Evolutionary conservation across 2,113 vertebrate species (phyloP).

Genomic region (Oreotrochilus melanogaster): DNA sequence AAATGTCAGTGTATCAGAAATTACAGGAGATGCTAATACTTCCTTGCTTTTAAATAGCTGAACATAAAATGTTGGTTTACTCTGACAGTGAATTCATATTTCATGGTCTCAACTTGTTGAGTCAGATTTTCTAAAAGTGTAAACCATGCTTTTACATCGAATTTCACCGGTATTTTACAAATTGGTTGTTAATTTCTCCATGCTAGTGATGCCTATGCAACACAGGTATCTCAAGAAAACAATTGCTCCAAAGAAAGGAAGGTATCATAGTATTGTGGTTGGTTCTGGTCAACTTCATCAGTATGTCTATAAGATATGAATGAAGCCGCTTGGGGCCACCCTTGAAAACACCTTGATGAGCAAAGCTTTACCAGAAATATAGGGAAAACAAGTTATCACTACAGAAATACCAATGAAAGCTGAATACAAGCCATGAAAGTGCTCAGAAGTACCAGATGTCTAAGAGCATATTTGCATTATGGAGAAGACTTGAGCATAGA

Average conservation of each 20-base stretch:
- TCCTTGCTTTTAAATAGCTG: background rate
- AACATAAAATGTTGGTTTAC: background rate
- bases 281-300: background rate
- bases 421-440: background rate
- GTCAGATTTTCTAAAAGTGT: background rate
- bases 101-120: background rate
- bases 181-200: background rate
- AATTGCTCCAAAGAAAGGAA: background rate
- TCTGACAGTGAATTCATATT: background rate
- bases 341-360: background rate
- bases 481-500: background rate
- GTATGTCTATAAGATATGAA: background rate
- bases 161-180: background rate
- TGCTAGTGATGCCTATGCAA: background rate
- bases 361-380: background rate
- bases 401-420: background rate
- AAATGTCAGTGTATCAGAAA: background rate
- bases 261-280: background rate
- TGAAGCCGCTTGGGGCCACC: background rate
- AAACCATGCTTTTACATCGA: background rate
- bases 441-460: slow-evolving; percentile 1
- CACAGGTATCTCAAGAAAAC: background rate
- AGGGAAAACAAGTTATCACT: background rate
- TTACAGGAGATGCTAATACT: background rate
- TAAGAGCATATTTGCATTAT: background rate